Base-by-base conservation (phyloP, 2,888 invertebrate genomes). In the Cataglyphis livida region DNA sequence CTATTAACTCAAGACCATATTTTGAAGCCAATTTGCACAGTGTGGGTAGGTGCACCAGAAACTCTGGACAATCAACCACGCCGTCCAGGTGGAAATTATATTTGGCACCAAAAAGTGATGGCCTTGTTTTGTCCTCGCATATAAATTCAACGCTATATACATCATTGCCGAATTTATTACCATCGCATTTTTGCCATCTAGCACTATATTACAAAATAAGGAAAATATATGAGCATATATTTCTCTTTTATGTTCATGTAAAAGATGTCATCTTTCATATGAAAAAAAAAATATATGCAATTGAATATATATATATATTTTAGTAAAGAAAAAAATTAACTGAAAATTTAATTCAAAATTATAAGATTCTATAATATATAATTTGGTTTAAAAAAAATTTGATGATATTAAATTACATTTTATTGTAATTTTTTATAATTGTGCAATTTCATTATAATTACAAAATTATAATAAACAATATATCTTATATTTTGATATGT, bases 61-160 rank as follows among this genome's bases (percentile, higher is more conserved):
- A 99, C 94, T 99, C 99, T 1, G 99, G 99, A 94, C 99, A 99
- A 94, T 99, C 97, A 0, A 99, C 99, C 9, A 99, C 99, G 54
- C 98, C 99, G 93, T 99, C 98, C 89, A 99, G 95, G 92, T 98
- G 97, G 94, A 99, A 99, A 95, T 98, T 97, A 95, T 99, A 99
- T 93, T 98, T 98, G 28, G 98, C 98, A 59, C 99, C 99, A 95
- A 99, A 99, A 28, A 99, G 95, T 0, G 98, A 98, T 90, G 96
- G 96, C 15, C 96, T 96, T 70, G 95, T 94, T 88, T 92, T 95
- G 91, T 90, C 95, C 90, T 97, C 96, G 94, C 96, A 97, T 78
- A 96, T 95, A 90, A 98, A 96, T 87, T 96, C 96, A 48, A 98
- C 97, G 87, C 95, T 96, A 93, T 96, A 98, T 32, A 98, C 96